A percentile compares a stretch with the other conserved stretches of the same genome.
Evolutionary conservation across 2,113 vertebrate genomes (phyloP).

Genomic region (Peromyscus polionotus): DNA sequence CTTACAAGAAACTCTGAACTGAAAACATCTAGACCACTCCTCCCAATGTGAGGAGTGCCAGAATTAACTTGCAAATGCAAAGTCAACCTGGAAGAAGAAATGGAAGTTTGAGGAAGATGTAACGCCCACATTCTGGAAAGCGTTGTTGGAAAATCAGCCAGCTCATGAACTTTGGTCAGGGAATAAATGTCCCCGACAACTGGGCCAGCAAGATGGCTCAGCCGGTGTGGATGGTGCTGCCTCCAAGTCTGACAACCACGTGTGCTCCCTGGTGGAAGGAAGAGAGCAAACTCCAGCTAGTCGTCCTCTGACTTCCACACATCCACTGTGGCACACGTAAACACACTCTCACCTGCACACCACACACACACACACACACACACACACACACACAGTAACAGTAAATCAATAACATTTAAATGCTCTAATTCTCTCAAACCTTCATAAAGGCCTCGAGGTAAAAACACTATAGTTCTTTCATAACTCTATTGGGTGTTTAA

Average conservation of each 20-base stretch:
- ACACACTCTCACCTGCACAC: neutral
- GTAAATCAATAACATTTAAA: neutral
- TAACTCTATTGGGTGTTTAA: neutral
- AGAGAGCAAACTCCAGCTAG: neutral
- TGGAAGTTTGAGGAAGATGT: constrained; percentile 18
- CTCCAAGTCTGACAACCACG: neutral
- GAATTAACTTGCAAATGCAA: constrained; percentile 37
- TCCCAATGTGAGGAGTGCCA: neutral
- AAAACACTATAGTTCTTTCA: constrained; percentile 6
- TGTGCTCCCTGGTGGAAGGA: no score
- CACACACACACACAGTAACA: no score
- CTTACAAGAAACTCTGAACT: constrained; percentile 23
- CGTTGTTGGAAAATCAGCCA: constrained; percentile 9
- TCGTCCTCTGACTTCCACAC: neutral
- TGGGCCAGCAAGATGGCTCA: neutral
- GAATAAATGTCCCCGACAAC: neutral
- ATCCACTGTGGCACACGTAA: neutral
- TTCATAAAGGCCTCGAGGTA: neutral
- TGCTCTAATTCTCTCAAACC: neutral
- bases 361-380: neutral
- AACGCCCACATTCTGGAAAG: constrained; percentile 40
- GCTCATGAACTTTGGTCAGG: neutral
- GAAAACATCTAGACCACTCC: constrained; percentile 15
- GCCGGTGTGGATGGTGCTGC: no score
- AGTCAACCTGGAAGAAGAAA: constrained; percentile 53